phyloP scores from a whole-genome alignment of 1,140 invertebrate species.

The Eupristina koningsbergeri region DNA sequence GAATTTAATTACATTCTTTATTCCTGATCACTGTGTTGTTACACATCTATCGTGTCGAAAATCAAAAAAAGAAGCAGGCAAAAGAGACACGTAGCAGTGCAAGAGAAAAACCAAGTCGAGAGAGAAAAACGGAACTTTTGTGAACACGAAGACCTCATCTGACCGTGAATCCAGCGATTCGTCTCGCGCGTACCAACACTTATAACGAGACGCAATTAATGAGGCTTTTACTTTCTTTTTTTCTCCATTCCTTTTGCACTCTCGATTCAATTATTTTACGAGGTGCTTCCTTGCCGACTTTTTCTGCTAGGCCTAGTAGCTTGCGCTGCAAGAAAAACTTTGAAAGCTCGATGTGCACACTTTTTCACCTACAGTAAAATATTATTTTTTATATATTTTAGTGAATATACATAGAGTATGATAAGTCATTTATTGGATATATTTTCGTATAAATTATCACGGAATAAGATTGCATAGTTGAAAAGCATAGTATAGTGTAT shows the following conservation, averaged over 20 bases:
- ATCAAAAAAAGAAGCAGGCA: constrained; percentile 3
- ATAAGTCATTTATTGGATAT: no score
- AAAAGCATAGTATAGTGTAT: no score
- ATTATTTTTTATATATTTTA: no score
- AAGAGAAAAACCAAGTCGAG: neutral
- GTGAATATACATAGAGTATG: no score
- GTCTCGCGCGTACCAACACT: constrained; percentile 29
- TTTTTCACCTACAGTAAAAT: neutral
- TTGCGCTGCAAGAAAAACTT: neutral
- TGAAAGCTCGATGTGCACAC: neutral
- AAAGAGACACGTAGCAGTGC: neutral
- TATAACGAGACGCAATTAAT: constrained; percentile 45
- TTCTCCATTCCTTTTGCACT: neutral
- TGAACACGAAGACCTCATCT: neutral
- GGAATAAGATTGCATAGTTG: no score
- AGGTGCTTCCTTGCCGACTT: constrained; percentile 11
- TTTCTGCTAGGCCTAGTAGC: neutral
- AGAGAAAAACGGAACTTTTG: constrained; percentile 33
- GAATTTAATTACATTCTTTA: constrained; percentile 49
- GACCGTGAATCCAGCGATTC: constrained; percentile 26
- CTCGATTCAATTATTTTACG: constrained; percentile 39
- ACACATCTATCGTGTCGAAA: constrained; percentile 33
- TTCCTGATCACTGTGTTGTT: constrained; percentile 14
- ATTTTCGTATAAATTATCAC: no score
- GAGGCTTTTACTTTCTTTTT: constrained; percentile 27